Base-by-base conservation (phyloP, 2,888 invertebrate species). In the Mongoloraphidia duomilia region DNA sequence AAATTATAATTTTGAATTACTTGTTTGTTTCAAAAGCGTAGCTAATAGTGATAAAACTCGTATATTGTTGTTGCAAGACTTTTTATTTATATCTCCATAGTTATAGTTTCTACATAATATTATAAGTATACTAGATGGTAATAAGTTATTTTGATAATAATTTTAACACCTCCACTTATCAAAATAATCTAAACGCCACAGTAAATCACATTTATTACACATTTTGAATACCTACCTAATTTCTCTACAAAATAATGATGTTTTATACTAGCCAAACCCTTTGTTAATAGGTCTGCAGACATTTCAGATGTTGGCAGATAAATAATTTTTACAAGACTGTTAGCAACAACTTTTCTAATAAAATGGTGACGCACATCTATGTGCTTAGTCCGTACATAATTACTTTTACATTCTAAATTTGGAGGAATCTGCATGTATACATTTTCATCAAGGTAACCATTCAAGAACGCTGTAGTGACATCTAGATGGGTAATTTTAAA, bases 341-440 rank as follows among this genome's bases (percentile, higher is more conserved):
- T 46, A 11, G 40, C 12, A 41, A 55, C 46, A 26, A 40, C 49
- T 26, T 55, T 52, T 44, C 53, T 49, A 44, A 54, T 48, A 46
- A 53, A 55, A 51, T 56, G 54, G 46, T 55, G 40, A 4, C 52
- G 34, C 4, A 57, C 48, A 51, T 56, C 53, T 38, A 57, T 56
- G 42, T 57, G 57, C 48, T 57, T 57, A 1, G 53, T 46, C 35
- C 53, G 34, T 17, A 47, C 52, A 42, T 53, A n/a, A n/a, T n/a
- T n/a, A n/a, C n/a, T n/a, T 26, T 3, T 6, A 34, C 26, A 1
- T 11, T 11, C 33, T 40, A 49, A 49, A 37, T 37, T 3, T 36
- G 49, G 49, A 10, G 49, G 52, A 12, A 42, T 38, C 43, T 49
- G 9, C 50, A 52, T 52, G 35, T 33, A 52, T n/a, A 52, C 49